These are phyloP conservation scores for Dromiciops gliroides DNA, from an alignment of 2,113 vertebrate genomes.

Conservation along the genomic window DNA sequence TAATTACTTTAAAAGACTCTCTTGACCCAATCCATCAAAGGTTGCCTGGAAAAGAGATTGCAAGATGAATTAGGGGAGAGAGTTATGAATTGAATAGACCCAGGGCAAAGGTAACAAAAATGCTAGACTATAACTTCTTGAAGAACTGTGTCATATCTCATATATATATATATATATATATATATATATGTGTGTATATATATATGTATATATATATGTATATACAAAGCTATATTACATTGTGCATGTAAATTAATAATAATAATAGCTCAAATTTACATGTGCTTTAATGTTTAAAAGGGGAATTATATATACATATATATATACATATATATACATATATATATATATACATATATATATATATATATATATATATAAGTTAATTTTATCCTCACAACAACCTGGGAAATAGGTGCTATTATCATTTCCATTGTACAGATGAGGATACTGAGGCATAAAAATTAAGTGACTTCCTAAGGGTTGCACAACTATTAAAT, in stretches of 20 bases:
- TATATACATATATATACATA: too few species aligned
- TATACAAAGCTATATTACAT: too few species aligned
- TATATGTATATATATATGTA: too few species aligned
- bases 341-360: too few species aligned
- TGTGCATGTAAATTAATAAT: too few species aligned
- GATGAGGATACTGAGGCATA: not conserved
- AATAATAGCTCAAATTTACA: too few species aligned
- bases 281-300: not conserved
- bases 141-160: too few species aligned
- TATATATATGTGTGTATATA: too few species aligned
- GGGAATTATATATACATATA: not conserved
- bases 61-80: not conserved
- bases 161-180: too few species aligned
- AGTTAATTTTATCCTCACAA: not conserved
- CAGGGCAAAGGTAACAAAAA: not conserved
- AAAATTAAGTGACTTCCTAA: not conserved
- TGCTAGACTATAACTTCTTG: not conserved
- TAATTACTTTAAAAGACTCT: not conserved
- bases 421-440: not conserved
- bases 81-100: not conserved
- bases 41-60: not conserved
- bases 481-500: not conserved
- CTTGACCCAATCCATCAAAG: not conserved
- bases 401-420: not conserved
- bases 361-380: too few species aligned